Conservation (phyloP, 2,888 invertebrate genomes). For the Petrolisthes manimaculis region DNA sequence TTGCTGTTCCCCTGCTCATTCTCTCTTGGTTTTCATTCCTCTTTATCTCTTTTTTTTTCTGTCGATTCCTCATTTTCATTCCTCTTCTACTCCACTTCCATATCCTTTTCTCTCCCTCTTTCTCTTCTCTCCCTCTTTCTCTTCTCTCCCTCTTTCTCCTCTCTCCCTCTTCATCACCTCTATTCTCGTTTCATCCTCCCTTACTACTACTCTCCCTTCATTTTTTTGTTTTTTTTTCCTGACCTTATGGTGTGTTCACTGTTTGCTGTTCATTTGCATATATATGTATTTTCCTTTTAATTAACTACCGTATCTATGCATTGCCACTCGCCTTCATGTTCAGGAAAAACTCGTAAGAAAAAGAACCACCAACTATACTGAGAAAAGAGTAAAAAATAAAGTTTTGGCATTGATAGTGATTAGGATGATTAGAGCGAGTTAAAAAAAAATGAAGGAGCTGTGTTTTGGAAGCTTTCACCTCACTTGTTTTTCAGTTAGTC, state of each 20-base stretch:
- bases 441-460: too few species aligned
- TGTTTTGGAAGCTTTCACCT: too few species aligned
- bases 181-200: neutral
- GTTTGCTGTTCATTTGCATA: too few species aligned
- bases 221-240: neutral
- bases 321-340: neutral
- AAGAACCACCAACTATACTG: neutral
- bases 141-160: neutral
- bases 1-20: too few species aligned
- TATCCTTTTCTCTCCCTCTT: neutral
- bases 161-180: neutral
- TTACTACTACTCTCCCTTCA: too few species aligned
- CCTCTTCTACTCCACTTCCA: neutral
- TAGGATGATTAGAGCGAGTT: too few species aligned
- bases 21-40: too few species aligned
- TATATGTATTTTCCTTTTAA: neutral
- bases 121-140: neutral
- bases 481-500: too few species aligned
- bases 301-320: neutral
- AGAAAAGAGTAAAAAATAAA: neutral
- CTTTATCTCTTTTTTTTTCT: neutral
- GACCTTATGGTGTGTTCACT: neutral
- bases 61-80: neutral
- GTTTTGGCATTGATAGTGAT: neutral
- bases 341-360: neutral